A percentile compares a stretch with the other conserved stretches of the same genome.
These are phyloP conservation scores for Danaus chrysippus DNA, from an alignment of 2,888 invertebrate species.

Conservation along the genomic window DNA sequence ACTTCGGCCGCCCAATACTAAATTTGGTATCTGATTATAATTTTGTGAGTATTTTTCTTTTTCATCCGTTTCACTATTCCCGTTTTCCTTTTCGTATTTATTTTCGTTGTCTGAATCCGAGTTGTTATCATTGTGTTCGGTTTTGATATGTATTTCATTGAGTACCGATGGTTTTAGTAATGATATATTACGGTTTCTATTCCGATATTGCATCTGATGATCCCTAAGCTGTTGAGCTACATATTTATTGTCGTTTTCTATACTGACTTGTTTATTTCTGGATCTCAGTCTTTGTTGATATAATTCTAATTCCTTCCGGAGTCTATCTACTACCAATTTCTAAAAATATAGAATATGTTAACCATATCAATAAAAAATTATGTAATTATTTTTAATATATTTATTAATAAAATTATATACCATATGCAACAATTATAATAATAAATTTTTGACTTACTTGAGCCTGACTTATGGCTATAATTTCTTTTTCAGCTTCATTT, in stretches of 20 bases:
- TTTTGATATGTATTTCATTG: conserved; percentile 68
- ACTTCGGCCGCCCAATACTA: conserved; percentile 59
- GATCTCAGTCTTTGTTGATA: conserved; percentile 71
- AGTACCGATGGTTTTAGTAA: conserved; percentile 70
- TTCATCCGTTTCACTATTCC: conserved; percentile 55
- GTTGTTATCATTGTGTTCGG: conserved; percentile 59
- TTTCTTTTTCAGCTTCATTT: conserved; percentile 79
- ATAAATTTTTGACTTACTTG: conserved; percentile 68
- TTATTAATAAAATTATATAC: neutral
- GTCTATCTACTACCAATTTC: conserved; percentile 78
- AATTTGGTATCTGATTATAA: conserved; percentile 49
- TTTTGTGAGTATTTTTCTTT: conserved; percentile 56
- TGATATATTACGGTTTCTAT: conserved; percentile 58
- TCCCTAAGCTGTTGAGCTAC: conserved; percentile 71
- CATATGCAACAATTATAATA: neutral
- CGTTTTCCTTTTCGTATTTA: conserved; percentile 64
- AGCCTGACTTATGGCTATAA: conserved; percentile 77
- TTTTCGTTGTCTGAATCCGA: conserved; percentile 65
- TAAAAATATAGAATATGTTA: conserved; percentile 44
- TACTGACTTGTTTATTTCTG: conserved; percentile 64
- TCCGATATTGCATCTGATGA: conserved; percentile 61
- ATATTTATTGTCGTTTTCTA: conserved; percentile 66
- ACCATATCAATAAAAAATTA: conserved; percentile 14
- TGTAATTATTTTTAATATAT: neutral
- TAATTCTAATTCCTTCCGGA: conserved; percentile 77